Evolutionary conservation across 2,888 invertebrate species (phyloP).

Genomic region (Tenthredo notha): DNA sequence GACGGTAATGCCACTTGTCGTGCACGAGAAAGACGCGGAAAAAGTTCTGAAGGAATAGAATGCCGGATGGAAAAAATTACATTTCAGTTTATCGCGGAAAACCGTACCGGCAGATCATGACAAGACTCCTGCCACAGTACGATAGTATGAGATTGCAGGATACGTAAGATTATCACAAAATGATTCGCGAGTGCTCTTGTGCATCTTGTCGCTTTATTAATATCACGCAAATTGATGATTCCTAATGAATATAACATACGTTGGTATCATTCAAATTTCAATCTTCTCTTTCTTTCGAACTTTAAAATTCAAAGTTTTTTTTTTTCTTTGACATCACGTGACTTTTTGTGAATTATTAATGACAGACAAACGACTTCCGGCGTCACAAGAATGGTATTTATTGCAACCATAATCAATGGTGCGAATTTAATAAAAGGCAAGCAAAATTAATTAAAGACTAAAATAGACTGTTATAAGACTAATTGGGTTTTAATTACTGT

Average conservation of each 20-base stretch:
- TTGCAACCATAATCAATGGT: not conserved
- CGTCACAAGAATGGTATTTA: too few relatives aligned
- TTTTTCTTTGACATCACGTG: too few relatives aligned
- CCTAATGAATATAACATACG: too few relatives aligned
- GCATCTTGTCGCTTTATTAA: too few relatives aligned
- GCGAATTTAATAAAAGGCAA: not conserved
- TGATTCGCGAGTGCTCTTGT: not conserved
- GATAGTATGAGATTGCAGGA: constrained; percentile 69
- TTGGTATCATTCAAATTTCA: too few relatives aligned
- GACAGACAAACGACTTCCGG: too few relatives aligned
- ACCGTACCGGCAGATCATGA: constrained; percentile 59
- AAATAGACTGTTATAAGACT: too few relatives aligned
- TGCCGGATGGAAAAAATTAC: not conserved
- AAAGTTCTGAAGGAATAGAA: constrained; percentile 42
- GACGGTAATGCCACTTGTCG: constrained; percentile 66
- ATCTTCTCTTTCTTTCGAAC: too few relatives aligned
- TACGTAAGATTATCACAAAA: constrained; percentile 37
- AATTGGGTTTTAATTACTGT: too few relatives aligned
- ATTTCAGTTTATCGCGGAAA: not conserved
- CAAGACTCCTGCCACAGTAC: constrained; percentile 64
- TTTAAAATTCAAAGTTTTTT: too few relatives aligned
- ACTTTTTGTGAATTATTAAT: too few relatives aligned
- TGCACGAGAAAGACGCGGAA: constrained; percentile 64
- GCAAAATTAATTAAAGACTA: not conserved
- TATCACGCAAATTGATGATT: too few relatives aligned